phyloP scores from a whole-genome alignment of 2,888 invertebrate species.

The Drepanosiphum platanoidis region DNA sequence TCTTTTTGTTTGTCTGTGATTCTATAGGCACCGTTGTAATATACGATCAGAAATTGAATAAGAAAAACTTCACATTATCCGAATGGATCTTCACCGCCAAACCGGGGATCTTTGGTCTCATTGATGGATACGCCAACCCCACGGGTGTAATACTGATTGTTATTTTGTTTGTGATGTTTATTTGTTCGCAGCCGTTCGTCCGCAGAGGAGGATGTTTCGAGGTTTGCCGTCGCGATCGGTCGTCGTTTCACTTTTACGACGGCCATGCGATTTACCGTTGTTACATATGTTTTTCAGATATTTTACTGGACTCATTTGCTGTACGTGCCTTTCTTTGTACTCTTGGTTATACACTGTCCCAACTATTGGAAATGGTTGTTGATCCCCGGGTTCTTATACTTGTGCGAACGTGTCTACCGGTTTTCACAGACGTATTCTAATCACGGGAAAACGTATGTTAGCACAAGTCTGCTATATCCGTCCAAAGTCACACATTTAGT shows the following conservation, averaged over 20 bases:
- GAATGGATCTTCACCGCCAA: slow-evolving; percentile 84
- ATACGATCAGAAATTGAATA: slow-evolving; percentile 75
- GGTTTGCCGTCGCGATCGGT: slow-evolving; percentile 69
- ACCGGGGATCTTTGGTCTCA: slow-evolving; percentile 80
- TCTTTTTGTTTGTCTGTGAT: background rate
- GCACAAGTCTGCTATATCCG: slow-evolving; percentile 85
- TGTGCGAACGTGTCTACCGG: slow-evolving; percentile 79
- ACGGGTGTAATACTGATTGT: slow-evolving; percentile 80
- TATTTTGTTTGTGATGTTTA: slow-evolving; percentile 79
- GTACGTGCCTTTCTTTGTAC: slow-evolving; percentile 87
- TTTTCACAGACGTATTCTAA: slow-evolving; percentile 72
- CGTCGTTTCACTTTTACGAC: no score
- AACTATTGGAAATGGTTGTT: slow-evolving; percentile 97
- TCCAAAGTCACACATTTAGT: slow-evolving; percentile 92
- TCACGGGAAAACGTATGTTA: slow-evolving; percentile 88
- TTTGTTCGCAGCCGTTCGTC: slow-evolving; percentile 88
- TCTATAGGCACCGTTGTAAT: slow-evolving; percentile 76
- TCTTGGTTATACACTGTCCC: slow-evolving; percentile 86
- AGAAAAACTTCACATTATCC: slow-evolving; percentile 74
- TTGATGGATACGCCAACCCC: slow-evolving; percentile 85
- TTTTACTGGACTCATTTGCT: slow-evolving; percentile 95
- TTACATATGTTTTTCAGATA: slow-evolving; percentile 72
- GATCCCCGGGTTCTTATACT: slow-evolving; percentile 80
- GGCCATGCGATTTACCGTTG: no score
- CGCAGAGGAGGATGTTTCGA: slow-evolving; percentile 89